Base-by-base conservation (phyloP, 2,888 invertebrate species). In the Lycophotia porphyrea region DNA sequence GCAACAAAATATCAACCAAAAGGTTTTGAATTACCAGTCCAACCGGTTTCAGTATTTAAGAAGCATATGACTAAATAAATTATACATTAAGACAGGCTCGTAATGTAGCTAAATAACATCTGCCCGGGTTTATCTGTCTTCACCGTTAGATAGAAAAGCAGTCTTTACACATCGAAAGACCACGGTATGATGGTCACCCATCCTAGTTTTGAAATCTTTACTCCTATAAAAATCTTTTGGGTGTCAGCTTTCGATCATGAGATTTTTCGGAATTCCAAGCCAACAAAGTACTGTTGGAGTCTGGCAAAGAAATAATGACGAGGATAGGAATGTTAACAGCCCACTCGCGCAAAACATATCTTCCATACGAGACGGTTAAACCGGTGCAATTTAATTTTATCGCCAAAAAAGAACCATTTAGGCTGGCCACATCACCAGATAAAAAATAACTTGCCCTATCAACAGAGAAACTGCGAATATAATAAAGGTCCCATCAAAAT, bases 401-500 rank as follows among this genome's bases (percentile, higher is more conserved):
- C 15, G n/a, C 18, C 44, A 47, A 79, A 77, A 58, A 61, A n/a
- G 34, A 2, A 76, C 42, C 49, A 68, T 5, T 63, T n/a, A 21
- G 11, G 21, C 27, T 36, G 24, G 1, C 42, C 52, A 3, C 58
- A 67, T 44, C 24, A 15, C 15, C 8, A 7, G 39, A 81, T 65
- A 39, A 36, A 36, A 42, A 52, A 60, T 27, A 76, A 24, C 58
- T 65, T 58, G 31, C 64, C 18, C n/a, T 52, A 68, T 27, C 5
- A 36, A 49, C 80, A 71, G 81, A 76, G 76, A 80, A 80, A 80
- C 61, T 81, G 15, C 61, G 18, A 44, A 79, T 74, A 49, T 66
- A 76, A 66, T 58, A n/a, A n/a, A n/a, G n/a, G n/a, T n/a, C n/a
- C n/a, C n/a, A n/a, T n/a, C n/a, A n/a, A n/a, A n/a, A n/a, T n/a